Percentiles rank a stretch among this genome's conserved stretches.
Evolutionary conservation across 2,113 vertebrate species (phyloP).

Genomic region (Plecturocebus donacophilus): DNA sequence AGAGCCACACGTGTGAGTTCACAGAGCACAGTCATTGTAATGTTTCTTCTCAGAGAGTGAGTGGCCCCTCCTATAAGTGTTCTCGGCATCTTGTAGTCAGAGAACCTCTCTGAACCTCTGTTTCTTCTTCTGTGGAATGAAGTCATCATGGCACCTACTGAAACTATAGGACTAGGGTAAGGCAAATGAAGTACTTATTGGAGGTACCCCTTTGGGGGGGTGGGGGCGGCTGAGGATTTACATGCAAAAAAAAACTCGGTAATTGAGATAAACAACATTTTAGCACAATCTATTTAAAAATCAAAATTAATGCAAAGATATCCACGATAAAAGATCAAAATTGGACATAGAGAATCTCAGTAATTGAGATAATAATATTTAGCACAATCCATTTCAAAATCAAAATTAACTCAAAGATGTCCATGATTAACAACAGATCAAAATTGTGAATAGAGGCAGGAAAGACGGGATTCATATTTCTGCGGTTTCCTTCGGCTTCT

Average conservation of each 20-base stretch:
- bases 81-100: rapidly evolving
- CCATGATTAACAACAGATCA: not conserved
- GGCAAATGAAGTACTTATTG: rapidly evolving
- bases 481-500: not conserved
- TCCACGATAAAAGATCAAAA: not conserved
- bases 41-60: not conserved
- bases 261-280: not conserved
- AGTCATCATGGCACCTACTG: not conserved
- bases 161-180: not conserved
- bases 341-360: not conserved
- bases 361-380: not conserved
- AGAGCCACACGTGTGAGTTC: rapidly evolving
- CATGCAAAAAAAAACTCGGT: not conserved
- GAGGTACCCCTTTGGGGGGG: rapidly evolving
- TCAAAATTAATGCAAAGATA: not conserved
- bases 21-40: rapidly evolving
- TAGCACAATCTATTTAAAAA: not conserved
- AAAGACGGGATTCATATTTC: rapidly evolving
- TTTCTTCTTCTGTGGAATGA: not conserved
- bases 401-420: not conserved
- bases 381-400: not conserved
- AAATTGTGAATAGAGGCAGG: not conserved
- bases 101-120: not conserved
- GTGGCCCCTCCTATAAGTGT: not conserved
- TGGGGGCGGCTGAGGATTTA: too few species aligned